Conservation (phyloP, 1,140 invertebrate species). For the Chrysomallon squamiferum region DNA sequence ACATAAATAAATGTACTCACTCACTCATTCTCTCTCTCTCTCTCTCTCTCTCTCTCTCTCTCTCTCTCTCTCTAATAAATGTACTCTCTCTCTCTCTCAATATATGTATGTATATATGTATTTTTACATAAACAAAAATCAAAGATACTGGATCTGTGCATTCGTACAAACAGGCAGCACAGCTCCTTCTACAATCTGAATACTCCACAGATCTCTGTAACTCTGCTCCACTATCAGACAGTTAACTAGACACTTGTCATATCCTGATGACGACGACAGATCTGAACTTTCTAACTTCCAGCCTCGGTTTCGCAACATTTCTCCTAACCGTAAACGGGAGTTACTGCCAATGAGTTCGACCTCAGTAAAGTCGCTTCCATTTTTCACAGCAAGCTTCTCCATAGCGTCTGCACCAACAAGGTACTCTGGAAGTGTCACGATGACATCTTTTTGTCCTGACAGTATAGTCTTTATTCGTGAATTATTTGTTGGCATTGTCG, state of each 20-base stretch:
- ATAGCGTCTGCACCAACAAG: slow-evolving; percentile 42
- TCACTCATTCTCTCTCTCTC: too few relatives aligned
- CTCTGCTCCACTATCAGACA: slow-evolving; percentile 52
- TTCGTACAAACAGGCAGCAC: too few relatives aligned
- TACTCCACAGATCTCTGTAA: slow-evolving; percentile 48
- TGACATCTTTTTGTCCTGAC: slow-evolving; percentile 46
- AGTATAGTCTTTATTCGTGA: slow-evolving; percentile 55
- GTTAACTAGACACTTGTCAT: slow-evolving; percentile 36
- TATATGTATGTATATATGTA: too few relatives aligned
- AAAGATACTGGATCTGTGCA: too few relatives aligned
- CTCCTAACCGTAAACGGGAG: slow-evolving; percentile 42
- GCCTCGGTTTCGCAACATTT: slow-evolving; percentile 80
- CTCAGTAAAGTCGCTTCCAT: slow-evolving; percentile 45
- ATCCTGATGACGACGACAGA: slow-evolving; percentile 52
- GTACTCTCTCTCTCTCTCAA: too few relatives aligned
- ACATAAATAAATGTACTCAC: too few relatives aligned
- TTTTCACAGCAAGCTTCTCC: slow-evolving; percentile 42
- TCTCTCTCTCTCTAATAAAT: too few relatives aligned
- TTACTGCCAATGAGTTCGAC: slow-evolving; percentile 48
- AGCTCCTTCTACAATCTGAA: not conserved
- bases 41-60: too few relatives aligned
- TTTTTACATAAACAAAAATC: too few relatives aligned
- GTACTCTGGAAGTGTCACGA: slow-evolving; percentile 38
- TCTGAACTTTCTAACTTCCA: slow-evolving; percentile 74
- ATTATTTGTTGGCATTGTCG: slow-evolving; percentile 58